Evolutionary conservation across 1,140 invertebrate genomes (phyloP), one percentile per base, ranked within the genome.

Genomic region (Gonatopus flavifemur): DNA sequence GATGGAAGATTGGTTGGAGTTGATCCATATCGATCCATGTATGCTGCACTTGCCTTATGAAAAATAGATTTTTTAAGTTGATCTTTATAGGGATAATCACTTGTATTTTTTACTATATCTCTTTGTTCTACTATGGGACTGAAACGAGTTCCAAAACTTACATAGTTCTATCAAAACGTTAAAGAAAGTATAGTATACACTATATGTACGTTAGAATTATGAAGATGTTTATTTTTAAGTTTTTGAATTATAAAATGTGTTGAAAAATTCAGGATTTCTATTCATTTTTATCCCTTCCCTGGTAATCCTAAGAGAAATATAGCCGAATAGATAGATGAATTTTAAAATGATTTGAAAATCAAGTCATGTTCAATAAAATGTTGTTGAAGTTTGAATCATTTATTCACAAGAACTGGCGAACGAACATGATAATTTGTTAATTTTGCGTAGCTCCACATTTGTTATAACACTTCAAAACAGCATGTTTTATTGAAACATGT

Each of bases 121-220:
- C 28, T 49, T 62, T 43, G 42, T 44, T 36, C 33, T 43, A 61
- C 57, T 61, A 52, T 59, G 44, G 28, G 42, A 50, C 42, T n/a
- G n/a, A 46, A 38, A 45, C 33, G 25, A 43, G 47, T 55, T 49
- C 46, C 32, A 43, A 62, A 25, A 52, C 39, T 25, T 43, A 35
- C 30, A 42, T 66, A 66, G 57, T 56, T 44, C 50, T 67, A 69
- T 67, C 54, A 42, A 67, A 66, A 67, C 58, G 69, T 72, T 68
- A 55, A 64, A 64, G 62, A 69, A 67, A 69, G 66, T 67, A 69
- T 69, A 52, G 58, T 61, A 69, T 66, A n/a, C n/a, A n/a, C n/a
- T n/a, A 66, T 70, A 67, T 70, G 52, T 57, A 66, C 47, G 66
- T 70, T 69, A 67, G 66, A 62, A 55, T 59, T 67, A 49, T 56